Evolutionary conservation across 2,113 vertebrate genomes (phyloP).

Genomic region (Nannobrachium achirus): DNA sequence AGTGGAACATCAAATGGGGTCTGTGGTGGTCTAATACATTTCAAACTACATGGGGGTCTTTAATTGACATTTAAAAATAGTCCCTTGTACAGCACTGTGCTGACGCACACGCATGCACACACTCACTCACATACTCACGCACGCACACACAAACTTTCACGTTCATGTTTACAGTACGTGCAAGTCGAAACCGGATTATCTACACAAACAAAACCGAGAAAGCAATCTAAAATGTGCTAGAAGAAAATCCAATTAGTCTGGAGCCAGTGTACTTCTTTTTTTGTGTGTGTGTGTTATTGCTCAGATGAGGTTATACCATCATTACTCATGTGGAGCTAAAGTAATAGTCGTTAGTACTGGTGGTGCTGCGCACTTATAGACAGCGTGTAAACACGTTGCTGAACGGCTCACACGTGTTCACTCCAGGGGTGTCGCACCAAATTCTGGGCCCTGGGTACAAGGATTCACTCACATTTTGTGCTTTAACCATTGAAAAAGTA

Average conservation of each 20-base stretch:
- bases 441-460: no score
- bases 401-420: not conserved
- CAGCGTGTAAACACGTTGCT: conserved; percentile 59
- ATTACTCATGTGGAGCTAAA: conserved; percentile 51
- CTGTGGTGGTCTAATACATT: no score
- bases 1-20: no score
- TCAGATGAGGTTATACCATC: conserved; percentile 44
- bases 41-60: no score
- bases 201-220: conserved; percentile 52
- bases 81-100: no score
- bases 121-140: conserved; percentile 28
- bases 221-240: conserved; percentile 44
- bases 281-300: not conserved
- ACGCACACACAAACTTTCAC: conserved; percentile 25
- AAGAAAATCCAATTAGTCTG: conserved; percentile 53
- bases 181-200: conserved; percentile 50
- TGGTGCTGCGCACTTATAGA: conserved; percentile 62
- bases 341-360: conserved; percentile 50
- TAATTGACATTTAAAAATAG: no score
- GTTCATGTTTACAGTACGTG: conserved; percentile 60
- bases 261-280: conserved; percentile 47
- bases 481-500: no score
- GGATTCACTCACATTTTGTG: no score
- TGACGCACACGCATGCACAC: conserved; percentile 17
- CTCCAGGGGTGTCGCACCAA: no score